These are phyloP conservation scores for Perithous albicinctus DNA, from an alignment of 2,888 invertebrate genomes.

Conservation along the genomic window DNA sequence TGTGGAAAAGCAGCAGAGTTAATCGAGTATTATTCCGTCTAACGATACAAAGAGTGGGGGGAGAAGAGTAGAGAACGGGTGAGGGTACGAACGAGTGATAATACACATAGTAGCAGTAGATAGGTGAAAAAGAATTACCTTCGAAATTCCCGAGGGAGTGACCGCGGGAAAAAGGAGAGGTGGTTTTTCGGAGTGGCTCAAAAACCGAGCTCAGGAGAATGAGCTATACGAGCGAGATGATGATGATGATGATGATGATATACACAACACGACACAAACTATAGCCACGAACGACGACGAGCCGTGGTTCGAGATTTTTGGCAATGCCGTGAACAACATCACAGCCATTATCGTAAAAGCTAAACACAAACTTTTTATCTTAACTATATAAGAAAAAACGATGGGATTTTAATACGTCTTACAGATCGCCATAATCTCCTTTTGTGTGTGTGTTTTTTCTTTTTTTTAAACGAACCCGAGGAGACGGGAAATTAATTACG, in stretches of 20 bases:
- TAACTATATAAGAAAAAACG: slow-evolving; percentile 59
- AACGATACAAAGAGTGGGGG: not conserved
- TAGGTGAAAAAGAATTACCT: slow-evolving; percentile 19
- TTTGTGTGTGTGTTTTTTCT: no score
- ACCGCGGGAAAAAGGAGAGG: slow-evolving; percentile 23
- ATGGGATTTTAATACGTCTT: no score
- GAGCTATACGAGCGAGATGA: slow-evolving; percentile 33
- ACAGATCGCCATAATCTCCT: no score
- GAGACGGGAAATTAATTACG: slow-evolving; percentile 40
- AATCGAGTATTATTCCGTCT: not conserved
- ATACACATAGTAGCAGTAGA: no score
- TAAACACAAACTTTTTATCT: slow-evolving; percentile 4
- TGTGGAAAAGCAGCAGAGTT: not conserved
- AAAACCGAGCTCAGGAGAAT: no score
- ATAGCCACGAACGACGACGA: slow-evolving; percentile 24
- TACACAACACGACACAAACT: slow-evolving; percentile 39
- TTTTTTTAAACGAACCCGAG: no score
- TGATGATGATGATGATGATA: no score
- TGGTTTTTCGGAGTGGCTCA: no score
- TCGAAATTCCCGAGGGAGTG: slow-evolving; percentile 33
- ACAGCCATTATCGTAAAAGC: slow-evolving; percentile 58
- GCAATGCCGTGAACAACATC: slow-evolving; percentile 38
- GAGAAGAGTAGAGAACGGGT: not conserved
- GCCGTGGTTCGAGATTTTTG: slow-evolving; percentile 51
- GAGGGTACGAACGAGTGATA: no score